Conservation (phyloP, 2,113 vertebrate species). For the Cranoglanis bouderius region DNA sequence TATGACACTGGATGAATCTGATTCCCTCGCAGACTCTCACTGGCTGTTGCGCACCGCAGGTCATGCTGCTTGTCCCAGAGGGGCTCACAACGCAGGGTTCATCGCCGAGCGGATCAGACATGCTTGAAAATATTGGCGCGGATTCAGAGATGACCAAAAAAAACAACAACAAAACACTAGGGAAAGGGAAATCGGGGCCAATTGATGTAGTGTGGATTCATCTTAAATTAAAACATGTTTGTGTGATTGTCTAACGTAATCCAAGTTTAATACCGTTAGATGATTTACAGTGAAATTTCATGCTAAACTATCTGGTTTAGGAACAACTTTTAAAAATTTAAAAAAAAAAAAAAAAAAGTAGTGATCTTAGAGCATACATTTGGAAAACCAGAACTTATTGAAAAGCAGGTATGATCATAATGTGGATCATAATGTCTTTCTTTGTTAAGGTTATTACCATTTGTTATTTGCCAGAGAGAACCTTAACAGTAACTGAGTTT, state of each 20-base stretch:
- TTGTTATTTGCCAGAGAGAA: background rate
- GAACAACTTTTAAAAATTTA: too few species aligned
- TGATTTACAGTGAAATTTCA: too few species aligned
- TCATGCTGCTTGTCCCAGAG: too few species aligned
- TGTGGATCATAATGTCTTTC: background rate
- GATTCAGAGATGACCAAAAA: too few species aligned
- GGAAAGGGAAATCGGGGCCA: background rate
- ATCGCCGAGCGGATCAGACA: too few species aligned
- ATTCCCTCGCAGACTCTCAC: background rate
- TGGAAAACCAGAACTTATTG: background rate
- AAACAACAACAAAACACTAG: too few species aligned
- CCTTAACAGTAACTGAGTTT: background rate
- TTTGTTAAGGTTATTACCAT: background rate
- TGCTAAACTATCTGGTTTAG: too few species aligned
- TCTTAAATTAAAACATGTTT: background rate
- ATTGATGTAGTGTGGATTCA: background rate
- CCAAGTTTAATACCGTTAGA: too few species aligned
- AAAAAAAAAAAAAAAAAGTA: too few species aligned
- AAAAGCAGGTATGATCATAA: background rate
- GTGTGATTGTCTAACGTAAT: too few species aligned
- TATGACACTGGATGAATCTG: background rate
- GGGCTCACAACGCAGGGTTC: too few species aligned
- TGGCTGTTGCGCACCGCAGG: too few species aligned
- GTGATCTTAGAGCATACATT: background rate
- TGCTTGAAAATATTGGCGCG: background rate